Evolutionary conservation across 2,113 vertebrate genomes (phyloP), one percentile per base, ranked within the genome.

Genomic region (Equus przewalskii): DNA sequence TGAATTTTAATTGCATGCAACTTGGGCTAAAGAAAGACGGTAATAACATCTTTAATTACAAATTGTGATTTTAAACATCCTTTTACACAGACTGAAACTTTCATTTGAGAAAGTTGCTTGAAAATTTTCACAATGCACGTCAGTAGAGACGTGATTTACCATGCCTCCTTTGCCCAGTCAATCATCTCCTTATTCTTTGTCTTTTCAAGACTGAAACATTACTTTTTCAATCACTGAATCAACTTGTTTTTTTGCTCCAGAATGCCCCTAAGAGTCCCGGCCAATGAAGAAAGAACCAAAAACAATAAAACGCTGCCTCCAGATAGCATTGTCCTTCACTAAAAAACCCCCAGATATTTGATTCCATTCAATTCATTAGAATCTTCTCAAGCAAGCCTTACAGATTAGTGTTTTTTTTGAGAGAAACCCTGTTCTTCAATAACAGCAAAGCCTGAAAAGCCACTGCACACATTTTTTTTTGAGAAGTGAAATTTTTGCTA

Each of bases 61-160:
- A 84, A 46, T 78, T 95, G 49, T 87, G 18, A 85, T 67, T 79
- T 92, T 67, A 56, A 86, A 82, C 67, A 36, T 79, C 58, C 51
- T 82, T 79, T 83, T 21, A 26, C 22, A 65, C 22, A 81, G 87
- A 49, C 9, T 30, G 14, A 93, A 88, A 81, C n/a, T 76, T 89
- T 73, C 60, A 18, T 51, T 89, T 65, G 62, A 83, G 82, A 89
- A 90, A 65, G 30, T 85, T 56, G 58, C 24, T 33, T 83, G 64
- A 88, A 95, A 80, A 41, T 88, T 26, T 85, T 70, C 64, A 36
- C n/a, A 49, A 60, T 81, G 33, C 30, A 83, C 49, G 73, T 92
- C 54, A 79, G 7, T 14, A 60, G 44, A n/a, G 16, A 16, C 88
- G 26, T 75, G 62, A 96, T 18, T 93, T 60, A 30, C 33, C 22